phyloP scores from a whole-genome alignment of 2,797 vertebrate genomes.

The Rhadinocentrus ornatus region DNA sequence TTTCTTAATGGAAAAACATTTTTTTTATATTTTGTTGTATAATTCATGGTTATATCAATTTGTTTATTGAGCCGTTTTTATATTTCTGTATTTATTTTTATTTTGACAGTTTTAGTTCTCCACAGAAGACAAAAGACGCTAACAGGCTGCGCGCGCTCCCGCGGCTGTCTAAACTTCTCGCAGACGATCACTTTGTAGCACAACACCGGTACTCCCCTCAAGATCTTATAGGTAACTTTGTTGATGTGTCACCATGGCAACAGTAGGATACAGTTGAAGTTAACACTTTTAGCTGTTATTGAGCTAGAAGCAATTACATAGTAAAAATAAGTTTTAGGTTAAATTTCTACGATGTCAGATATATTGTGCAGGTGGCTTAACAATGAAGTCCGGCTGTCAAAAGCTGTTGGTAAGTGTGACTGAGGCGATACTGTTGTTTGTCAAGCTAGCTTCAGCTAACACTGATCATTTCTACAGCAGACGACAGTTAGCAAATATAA shows the following conservation, averaged over 20 bases:
- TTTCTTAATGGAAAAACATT: too few relatives aligned
- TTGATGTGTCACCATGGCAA: slow-evolving; percentile 69
- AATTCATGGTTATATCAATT: too few relatives aligned
- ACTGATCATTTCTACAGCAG: not conserved
- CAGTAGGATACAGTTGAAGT: slow-evolving; percentile 18
- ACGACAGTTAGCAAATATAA: not conserved
- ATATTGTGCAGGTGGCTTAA: slow-evolving; percentile 93
- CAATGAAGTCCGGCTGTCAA: slow-evolving; percentile 87
- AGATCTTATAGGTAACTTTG: slow-evolving; percentile 2
- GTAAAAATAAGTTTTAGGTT: not conserved
- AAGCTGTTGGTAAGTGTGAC: slow-evolving; percentile 85
- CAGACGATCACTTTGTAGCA: too few relatives aligned
- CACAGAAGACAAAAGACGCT: too few relatives aligned
- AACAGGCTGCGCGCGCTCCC: too few relatives aligned
- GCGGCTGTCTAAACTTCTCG: too few relatives aligned
- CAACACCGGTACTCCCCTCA: not conserved
- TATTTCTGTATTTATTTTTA: too few relatives aligned
- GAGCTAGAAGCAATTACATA: not conserved
- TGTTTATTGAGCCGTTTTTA: too few relatives aligned
- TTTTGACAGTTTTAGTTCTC: too few relatives aligned
- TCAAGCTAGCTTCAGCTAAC: not conserved
- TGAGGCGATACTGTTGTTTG: not conserved
- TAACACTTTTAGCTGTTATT: not conserved
- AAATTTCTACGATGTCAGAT: slow-evolving; percentile 82
- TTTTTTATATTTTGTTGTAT: too few relatives aligned